Conservation (phyloP, 2,113 vertebrate species). For the Ochotona princeps region DNA sequence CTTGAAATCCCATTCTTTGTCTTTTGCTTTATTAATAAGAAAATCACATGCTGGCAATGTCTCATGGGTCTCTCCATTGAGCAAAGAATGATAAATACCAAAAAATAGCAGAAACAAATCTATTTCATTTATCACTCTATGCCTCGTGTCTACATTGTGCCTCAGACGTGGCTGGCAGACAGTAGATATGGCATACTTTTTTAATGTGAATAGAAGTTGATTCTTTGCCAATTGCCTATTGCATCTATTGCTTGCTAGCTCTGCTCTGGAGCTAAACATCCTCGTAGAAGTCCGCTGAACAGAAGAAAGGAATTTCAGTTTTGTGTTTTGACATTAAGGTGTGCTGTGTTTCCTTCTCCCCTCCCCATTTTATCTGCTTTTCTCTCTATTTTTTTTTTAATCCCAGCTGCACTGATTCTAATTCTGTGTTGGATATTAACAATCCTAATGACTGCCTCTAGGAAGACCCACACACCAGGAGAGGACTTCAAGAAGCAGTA, state of each 20-base stretch:
- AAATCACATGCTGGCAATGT: neutral
- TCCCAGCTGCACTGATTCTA: neutral
- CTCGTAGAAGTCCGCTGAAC: neutral
- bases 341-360: neutral
- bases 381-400: neutral
- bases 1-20: neutral
- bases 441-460: neutral
- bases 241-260: neutral
- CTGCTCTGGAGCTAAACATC: neutral
- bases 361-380: neutral
- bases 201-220: neutral
- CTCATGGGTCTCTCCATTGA: neutral
- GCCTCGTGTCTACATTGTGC: neutral
- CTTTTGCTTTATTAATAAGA: neutral
- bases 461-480: neutral
- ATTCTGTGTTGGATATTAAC: neutral
- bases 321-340: neutral
- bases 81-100: neutral
- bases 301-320: neutral
- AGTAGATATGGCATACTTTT: neutral
- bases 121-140: accelerated
- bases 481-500: neutral
- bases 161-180: neutral
- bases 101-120: neutral
- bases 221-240: neutral